These are phyloP conservation scores for Hippasteria phrygiana DNA, from an alignment of 53 echinoderm and acorn worm genomes.

Conservation along the genomic window DNA sequence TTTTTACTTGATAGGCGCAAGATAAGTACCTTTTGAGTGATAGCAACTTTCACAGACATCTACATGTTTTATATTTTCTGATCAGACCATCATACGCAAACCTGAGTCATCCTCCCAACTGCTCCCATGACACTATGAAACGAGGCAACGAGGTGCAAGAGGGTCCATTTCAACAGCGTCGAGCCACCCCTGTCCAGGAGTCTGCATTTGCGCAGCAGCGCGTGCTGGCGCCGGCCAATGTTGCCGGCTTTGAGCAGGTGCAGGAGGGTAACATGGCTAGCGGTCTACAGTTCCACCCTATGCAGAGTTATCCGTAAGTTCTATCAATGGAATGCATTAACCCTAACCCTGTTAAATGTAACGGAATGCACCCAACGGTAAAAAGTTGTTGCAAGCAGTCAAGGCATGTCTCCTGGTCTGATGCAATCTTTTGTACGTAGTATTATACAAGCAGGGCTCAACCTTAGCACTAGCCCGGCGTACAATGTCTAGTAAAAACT, in stretches of 20 bases:
- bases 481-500: too few species aligned
- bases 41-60: too few species aligned
- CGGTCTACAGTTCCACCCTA: conserved; percentile 69
- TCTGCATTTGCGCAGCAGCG: conserved; percentile 60
- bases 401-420: too few species aligned
- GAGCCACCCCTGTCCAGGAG: conserved; percentile 61
- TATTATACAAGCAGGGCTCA: too few species aligned
- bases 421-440: too few species aligned
- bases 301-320: conserved; percentile 67
- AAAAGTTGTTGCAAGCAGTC: too few species aligned
- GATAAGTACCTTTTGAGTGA: too few species aligned
- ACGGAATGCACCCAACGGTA: too few species aligned
- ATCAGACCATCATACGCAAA: background rate
- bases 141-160: conserved; percentile 77
- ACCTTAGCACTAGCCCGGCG: too few species aligned
- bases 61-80: background rate
- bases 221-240: conserved; percentile 62
- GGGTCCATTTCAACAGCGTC: conserved; percentile 73
- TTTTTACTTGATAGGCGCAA: too few species aligned
- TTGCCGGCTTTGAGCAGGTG: conserved; percentile 65
- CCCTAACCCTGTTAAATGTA: too few species aligned
- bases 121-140: conserved; percentile 78
- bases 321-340: too few species aligned
- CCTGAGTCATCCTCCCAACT: background rate
- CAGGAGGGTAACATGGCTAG: conserved; percentile 69